Conservation (phyloP, 2,888 invertebrate species). For the Drosophila austrosaltans region DNA sequence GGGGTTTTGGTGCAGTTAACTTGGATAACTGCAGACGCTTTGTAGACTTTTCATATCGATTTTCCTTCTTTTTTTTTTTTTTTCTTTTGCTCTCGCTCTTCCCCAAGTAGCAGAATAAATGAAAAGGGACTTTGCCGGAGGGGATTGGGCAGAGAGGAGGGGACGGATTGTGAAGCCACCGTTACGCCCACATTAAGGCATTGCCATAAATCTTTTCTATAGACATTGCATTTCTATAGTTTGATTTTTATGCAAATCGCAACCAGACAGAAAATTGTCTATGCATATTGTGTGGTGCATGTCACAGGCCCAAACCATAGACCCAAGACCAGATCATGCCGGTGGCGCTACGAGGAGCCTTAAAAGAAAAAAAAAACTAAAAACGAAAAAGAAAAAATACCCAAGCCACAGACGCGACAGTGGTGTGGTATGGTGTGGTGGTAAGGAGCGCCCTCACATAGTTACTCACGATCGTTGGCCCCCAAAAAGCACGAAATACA, state of each 20-base stretch:
- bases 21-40: conserved; percentile 47
- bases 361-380: neutral
- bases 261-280: conserved; percentile 54
- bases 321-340: neutral
- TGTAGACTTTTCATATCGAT: conserved; percentile 72
- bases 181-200: conserved; percentile 60
- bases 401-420: too few species aligned
- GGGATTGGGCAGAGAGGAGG: too few species aligned
- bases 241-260: conserved; percentile 74
- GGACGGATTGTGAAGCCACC: conserved; percentile 5
- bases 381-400: too few species aligned
- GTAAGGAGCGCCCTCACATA: conserved; percentile 58
- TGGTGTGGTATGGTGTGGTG: conserved; percentile 15
- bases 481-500: conserved; percentile 63
- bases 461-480: conserved; percentile 48
- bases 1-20: too few species aligned
- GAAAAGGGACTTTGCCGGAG: too few species aligned
- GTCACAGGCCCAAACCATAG: conserved; percentile 4
- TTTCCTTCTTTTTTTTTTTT: conserved; percentile 39
- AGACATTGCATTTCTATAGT: conserved; percentile 56
- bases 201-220: conserved; percentile 61
- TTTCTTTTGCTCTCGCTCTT: conserved; percentile 15
- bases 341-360: conserved; percentile 1
- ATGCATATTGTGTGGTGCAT: conserved; percentile 41
- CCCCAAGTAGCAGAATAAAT: too few species aligned